Evolutionary conservation across 2,797 vertebrate genomes (phyloP).

Genomic region (Calcarius lapponicus): DNA sequence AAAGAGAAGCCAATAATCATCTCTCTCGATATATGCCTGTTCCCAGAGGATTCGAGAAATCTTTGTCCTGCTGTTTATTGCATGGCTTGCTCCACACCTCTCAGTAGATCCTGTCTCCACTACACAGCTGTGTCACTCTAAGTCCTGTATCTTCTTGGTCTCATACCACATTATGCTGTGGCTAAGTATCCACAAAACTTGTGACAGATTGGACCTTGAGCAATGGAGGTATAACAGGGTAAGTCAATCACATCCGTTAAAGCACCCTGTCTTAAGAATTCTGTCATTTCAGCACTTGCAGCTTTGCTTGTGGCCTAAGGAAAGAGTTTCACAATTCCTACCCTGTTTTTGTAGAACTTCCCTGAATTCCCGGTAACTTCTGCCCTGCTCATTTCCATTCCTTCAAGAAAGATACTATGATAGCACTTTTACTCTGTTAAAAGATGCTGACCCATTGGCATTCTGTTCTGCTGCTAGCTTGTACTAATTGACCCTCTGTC

Average conservation of each 20-base stretch:
- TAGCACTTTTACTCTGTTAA: neutral
- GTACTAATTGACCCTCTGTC: neutral
- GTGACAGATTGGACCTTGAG: neutral
- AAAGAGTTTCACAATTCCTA: neutral
- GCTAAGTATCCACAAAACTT: neutral
- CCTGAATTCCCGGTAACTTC: neutral
- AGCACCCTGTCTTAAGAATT: neutral
- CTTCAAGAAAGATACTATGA: neutral
- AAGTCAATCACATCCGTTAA: neutral
- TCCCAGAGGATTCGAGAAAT: neutral
- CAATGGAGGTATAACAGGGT: neutral
- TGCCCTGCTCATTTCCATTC: neutral
- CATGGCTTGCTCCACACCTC: neutral
- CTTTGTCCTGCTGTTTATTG: neutral
- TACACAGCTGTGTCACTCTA: neutral
- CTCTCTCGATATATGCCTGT: accelerated
- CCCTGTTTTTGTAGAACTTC: neutral
- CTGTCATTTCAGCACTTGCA: neutral
- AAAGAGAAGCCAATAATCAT: neutral
- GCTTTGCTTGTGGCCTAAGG: neutral
- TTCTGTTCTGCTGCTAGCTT: neutral
- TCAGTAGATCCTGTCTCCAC: neutral
- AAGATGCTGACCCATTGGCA: neutral
- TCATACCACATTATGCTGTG: neutral
- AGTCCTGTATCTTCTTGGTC: neutral